Conservation (phyloP, 2,888 invertebrate genomes). For the Orchesella flavescens region DNA sequence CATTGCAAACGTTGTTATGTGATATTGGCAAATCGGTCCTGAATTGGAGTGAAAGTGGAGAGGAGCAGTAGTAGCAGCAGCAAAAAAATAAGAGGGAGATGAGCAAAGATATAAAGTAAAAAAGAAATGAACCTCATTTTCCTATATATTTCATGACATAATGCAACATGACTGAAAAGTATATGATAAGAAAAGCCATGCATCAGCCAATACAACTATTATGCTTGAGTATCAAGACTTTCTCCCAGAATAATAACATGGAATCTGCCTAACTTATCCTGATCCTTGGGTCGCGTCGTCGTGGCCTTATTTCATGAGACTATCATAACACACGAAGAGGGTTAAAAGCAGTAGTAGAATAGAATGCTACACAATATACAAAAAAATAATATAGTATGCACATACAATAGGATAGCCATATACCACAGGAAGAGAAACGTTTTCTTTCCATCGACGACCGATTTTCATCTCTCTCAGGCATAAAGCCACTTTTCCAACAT, state of each 20-base stretch:
- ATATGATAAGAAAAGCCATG: neutral
- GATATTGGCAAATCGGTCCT: constrained; percentile 20
- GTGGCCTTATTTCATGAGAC: constrained; percentile 5
- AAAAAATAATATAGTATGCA: neutral
- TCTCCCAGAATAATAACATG: constrained; percentile 8
- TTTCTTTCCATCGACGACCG: constrained; percentile 18
- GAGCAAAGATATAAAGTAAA: constrained; percentile 1
- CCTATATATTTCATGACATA: constrained; percentile 9
- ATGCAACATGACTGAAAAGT: constrained; percentile 14
- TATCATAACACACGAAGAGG: neutral
- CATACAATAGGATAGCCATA: neutral
- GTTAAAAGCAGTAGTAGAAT: neutral
- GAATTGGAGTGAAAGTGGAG: constrained; percentile 15
- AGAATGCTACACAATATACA: neutral
- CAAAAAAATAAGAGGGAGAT: constrained; percentile 8
- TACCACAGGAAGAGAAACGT: neutral
- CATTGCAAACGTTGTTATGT: constrained; percentile 2
- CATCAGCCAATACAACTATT: neutral
- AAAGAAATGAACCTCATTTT: constrained; percentile 19
- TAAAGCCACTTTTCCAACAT: constrained; percentile 12
- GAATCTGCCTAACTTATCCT: constrained; percentile 10
- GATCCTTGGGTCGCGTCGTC: constrained; percentile 14
- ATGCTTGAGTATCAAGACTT: neutral
- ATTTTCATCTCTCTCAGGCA: constrained; percentile 3
- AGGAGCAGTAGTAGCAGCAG: neutral